A percentile compares a stretch with the other conserved stretches of the same genome.
Evolutionary conservation across 2,888 invertebrate species (phyloP).

Genomic region (Neoscelio sp.): DNA sequence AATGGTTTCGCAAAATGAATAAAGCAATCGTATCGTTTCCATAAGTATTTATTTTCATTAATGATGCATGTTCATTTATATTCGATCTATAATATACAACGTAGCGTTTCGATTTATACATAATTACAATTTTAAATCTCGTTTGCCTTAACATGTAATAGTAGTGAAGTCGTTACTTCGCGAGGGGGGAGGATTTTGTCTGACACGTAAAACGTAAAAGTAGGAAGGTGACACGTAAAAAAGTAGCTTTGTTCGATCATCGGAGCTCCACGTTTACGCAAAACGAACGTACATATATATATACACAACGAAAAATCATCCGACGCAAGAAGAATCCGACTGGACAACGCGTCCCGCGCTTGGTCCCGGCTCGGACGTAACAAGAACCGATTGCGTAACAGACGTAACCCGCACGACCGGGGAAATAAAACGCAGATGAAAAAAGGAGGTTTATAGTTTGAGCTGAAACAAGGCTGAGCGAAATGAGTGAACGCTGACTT

Average conservation of each 20-base stretch:
- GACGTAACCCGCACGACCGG: conserved; percentile 28
- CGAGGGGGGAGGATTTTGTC: conserved; percentile 68
- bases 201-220: conserved; percentile 70
- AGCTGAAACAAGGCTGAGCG: conserved; percentile 54
- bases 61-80: conserved; percentile 83
- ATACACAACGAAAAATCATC: conserved; percentile 59
- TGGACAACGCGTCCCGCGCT: conserved; percentile 45
- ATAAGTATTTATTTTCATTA: conserved; percentile 80
- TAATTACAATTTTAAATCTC: conserved; percentile 82
- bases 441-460: conserved; percentile 63
- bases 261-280: conserved; percentile 47
- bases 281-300: conserved; percentile 38
- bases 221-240: conserved; percentile 72
- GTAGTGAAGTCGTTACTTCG: conserved; percentile 77
- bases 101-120: conserved; percentile 83
- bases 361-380: conserved; percentile 39
- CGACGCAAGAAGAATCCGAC: conserved; percentile 49
- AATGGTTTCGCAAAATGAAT: conserved; percentile 25
- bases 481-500: conserved; percentile 52
- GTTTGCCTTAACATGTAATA: conserved; percentile 76
- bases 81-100: conserved; percentile 83
- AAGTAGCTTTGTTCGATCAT: conserved; percentile 67
- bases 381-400: conserved; percentile 46
- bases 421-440: conserved; percentile 34
- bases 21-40: conserved; percentile 70